Base-by-base conservation (phyloP, 1,140 invertebrate species). In the Dreissena polymorpha region DNA sequence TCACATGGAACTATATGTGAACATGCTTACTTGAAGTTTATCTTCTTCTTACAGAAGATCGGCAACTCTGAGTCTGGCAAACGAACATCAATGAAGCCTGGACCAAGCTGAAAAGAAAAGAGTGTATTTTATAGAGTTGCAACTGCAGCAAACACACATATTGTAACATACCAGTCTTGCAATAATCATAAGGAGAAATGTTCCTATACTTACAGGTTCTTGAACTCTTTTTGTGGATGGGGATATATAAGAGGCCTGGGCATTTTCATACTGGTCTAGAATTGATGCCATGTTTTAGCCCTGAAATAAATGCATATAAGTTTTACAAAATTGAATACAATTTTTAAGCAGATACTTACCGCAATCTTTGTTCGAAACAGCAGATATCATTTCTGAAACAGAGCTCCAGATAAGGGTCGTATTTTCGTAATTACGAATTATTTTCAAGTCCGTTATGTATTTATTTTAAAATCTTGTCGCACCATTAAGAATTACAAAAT, bases 251-350 rank as follows among this genome's bases (percentile, higher is more conserved):
- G 74, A 75, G 55, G 29, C 77, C 77, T 65, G 84, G 23, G 50
- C 95, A 27, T 96, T 95, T 86, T 96, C 96, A 89, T 95, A 96
- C 92, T 97, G 96, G 91, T 96, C 96, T 80, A 96, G 94, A 88
- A 96, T 95, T 14, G 95, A 96, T 83, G 95, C 95, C 95, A 96
- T 96, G 10, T 39, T 84, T 18, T 21, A 60, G 21, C 16, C 16
- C 16, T n/a, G 21, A 60, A 60, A 60, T n/a, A 18, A 60, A 60
- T 60, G 21, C 12, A 60, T 23, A 6, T 60, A n/a, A 55, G 12
- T 55, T 60, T 23, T 5, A n/a, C 57, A 6, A 60, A 60, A 60
- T 60, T 60, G 21, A n/a, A 23, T 60, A 60, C 21, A 60, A n/a
- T 23, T 60, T 23, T 6, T n/a, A n/a, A 60, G 21, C 21, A 23